phyloP scores from a whole-genome alignment of 2,113 vertebrate genomes.

The Pedionomus torquatus region DNA sequence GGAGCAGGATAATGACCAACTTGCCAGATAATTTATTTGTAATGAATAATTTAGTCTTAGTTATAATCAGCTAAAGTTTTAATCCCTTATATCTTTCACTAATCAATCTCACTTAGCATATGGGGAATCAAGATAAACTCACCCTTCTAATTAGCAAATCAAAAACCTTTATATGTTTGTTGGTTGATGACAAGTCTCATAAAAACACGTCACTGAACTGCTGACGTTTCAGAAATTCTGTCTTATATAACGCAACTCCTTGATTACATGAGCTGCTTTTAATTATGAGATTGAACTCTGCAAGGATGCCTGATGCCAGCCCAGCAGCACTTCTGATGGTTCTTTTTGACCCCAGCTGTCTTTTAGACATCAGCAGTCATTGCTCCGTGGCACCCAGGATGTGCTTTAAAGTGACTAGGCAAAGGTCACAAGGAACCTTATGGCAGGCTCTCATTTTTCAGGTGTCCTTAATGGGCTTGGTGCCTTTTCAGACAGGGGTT shows the following conservation, averaged over 20 bases:
- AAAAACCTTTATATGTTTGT: neutral
- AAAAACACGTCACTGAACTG: neutral
- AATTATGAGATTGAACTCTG: neutral
- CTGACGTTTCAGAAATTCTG: constrained; percentile 12
- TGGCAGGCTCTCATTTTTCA: neutral
- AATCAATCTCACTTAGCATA: constrained; percentile 22
- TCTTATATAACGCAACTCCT: neutral
- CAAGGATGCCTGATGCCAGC: neutral
- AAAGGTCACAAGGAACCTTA: neutral
- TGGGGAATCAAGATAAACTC: constrained; percentile 34
- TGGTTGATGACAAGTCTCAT: neutral
- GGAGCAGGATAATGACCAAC: neutral
- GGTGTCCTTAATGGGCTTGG: neutral
- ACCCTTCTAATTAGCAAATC: constrained; percentile 40
- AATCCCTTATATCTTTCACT: constrained; percentile 26
- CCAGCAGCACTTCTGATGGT: neutral
- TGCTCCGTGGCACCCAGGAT: neutral
- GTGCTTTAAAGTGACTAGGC: neutral
- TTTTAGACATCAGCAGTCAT: neutral
- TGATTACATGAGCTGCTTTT: neutral
- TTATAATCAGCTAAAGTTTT: constrained; percentile 38
- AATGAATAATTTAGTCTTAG: constrained; percentile 47
- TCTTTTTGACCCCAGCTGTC: neutral
- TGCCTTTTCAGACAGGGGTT: neutral
- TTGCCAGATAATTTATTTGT: constrained; percentile 23